Conservation (phyloP, 2,113 vertebrate species). For the Ursus arctos region DNA sequence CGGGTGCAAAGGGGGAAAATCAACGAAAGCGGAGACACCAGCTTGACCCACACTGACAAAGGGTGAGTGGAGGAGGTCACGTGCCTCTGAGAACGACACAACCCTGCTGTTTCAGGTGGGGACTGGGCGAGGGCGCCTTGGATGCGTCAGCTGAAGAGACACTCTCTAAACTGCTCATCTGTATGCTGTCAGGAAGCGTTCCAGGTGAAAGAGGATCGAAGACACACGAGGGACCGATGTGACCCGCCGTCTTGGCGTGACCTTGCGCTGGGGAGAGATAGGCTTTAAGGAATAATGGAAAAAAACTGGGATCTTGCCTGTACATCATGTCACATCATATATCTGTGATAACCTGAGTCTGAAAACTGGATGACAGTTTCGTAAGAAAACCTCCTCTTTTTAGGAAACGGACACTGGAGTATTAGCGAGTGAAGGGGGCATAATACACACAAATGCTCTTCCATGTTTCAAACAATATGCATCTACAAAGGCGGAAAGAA, state of each 20-base stretch:
- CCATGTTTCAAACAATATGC: not conserved
- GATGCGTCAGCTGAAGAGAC: too few relatives aligned
- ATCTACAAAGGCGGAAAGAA: not conserved
- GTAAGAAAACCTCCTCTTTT: not conserved
- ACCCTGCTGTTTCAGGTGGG: not conserved
- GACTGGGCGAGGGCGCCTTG: not conserved
- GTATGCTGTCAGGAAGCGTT: not conserved
- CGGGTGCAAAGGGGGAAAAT: not conserved
- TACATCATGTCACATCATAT: not conserved
- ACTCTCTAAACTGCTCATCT: not conserved
- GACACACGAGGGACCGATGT: not conserved
- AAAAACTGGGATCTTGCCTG: not conserved
- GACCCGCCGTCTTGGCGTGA: accelerated
- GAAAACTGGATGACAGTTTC: not conserved
- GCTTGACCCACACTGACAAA: not conserved
- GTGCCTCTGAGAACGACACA: not conserved
- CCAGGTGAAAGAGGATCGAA: not conserved
- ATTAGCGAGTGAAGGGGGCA: not conserved
- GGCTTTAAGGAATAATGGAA: not conserved
- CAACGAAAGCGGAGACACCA: not conserved
- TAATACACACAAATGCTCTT: not conserved
- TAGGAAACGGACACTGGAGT: not conserved
- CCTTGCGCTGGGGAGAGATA: not conserved
- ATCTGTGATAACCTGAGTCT: not conserved
- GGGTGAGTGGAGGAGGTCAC: too few relatives aligned